Conservation (phyloP, 2,888 invertebrate genomes). For the Drosophila neoperkinsi region DNA sequence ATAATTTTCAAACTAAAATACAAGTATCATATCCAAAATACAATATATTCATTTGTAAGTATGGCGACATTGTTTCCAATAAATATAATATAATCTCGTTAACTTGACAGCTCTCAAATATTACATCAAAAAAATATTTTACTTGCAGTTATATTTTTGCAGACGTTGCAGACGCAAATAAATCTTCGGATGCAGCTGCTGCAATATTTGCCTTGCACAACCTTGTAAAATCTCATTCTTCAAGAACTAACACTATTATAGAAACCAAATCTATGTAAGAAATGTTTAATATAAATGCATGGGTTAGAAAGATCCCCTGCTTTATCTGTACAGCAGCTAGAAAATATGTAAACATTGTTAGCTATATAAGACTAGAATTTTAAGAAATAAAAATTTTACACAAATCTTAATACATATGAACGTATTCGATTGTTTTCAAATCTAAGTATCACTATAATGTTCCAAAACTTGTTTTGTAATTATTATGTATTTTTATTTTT, state of each 20-base stretch:
- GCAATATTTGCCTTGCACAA: conserved; percentile 6
- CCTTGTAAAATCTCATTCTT: neutral
- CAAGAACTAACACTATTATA: too few species aligned
- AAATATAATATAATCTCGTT: neutral
- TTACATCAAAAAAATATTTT: conserved; percentile 18
- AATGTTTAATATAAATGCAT: too few species aligned
- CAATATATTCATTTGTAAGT: neutral
- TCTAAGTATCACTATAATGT: too few species aligned
- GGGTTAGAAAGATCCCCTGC: too few species aligned
- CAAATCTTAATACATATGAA: neutral
- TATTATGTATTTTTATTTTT: too few species aligned
- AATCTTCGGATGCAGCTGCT: conserved; percentile 21
- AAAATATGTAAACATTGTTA: too few species aligned
- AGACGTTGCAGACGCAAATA: neutral
- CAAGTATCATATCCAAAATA: neutral
- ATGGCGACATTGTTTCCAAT: neutral
- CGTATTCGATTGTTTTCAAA: too few species aligned
- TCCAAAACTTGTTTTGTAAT: too few species aligned
- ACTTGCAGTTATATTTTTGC: conserved; percentile 38
- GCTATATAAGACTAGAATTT: too few species aligned
- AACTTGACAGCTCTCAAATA: conserved; percentile 4
- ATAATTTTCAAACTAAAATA: neutral
- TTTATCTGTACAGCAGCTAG: too few species aligned
- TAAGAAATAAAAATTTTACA: too few species aligned
- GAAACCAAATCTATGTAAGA: too few species aligned